Evolutionary conservation across 2,888 invertebrate species (phyloP).

Genomic region (Erpobdella octoculata): DNA sequence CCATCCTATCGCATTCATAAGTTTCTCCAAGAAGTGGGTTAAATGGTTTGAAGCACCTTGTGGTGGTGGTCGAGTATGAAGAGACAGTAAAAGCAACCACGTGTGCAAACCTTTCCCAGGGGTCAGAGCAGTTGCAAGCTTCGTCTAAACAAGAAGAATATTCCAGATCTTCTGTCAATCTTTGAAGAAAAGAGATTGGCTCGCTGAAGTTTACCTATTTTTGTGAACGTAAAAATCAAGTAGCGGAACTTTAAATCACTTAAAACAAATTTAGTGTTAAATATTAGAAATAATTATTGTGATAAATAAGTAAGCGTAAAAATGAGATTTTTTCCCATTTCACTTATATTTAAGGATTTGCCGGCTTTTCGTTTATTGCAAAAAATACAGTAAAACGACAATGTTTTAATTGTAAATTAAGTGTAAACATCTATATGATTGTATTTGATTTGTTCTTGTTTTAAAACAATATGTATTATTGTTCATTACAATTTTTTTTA

Average conservation of each 20-base stretch:
- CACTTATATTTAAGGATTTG: no score
- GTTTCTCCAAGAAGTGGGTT: constrained; percentile 94
- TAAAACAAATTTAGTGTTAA: no score
- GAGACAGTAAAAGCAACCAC: constrained; percentile 87
- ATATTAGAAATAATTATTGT: no score
- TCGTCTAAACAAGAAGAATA: constrained; percentile 80
- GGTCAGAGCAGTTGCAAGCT: constrained; percentile 68
- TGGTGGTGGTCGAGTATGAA: constrained; percentile 54
- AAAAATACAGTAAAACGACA: no score
- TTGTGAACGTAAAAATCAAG: constrained; percentile 29
- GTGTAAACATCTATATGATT: no score
- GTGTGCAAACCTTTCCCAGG: constrained; percentile 84
- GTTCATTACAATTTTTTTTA: no score
- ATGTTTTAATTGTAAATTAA: no score
- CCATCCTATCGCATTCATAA: constrained; percentile 87
- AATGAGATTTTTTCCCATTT: neutral
- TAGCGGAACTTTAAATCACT: no score
- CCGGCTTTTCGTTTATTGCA: no score
- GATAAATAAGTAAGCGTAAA: no score
- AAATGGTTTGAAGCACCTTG: constrained; percentile 89
- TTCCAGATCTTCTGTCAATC: constrained; percentile 94
- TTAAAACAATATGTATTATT: no score
- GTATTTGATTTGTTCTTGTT: no score
- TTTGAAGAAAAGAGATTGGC: constrained; percentile 94
- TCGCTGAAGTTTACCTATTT: constrained; percentile 85